Percentiles rank a stretch among this genome's conserved stretches.
Conservation (phyloP, 2,113 vertebrate species). For the Nettapus auritus region DNA sequence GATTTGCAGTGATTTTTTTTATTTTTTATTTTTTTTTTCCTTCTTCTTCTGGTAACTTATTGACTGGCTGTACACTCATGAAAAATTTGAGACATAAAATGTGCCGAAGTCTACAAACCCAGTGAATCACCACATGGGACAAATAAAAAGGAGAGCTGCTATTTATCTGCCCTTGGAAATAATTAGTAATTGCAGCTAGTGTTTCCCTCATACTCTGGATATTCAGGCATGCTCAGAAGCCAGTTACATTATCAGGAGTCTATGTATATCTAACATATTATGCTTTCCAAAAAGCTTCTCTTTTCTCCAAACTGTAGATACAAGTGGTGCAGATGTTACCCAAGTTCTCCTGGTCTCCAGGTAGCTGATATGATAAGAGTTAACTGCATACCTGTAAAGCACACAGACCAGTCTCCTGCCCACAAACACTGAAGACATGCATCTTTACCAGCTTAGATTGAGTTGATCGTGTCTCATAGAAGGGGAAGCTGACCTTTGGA, state of each 20-base stretch:
- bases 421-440: not conserved
- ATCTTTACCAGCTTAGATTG: not conserved
- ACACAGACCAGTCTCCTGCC: not conserved
- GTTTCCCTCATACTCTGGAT: not conserved
- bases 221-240: not conserved
- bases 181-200: constrained; percentile 37
- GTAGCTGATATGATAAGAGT: not conserved
- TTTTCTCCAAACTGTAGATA: not conserved
- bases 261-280: not conserved
- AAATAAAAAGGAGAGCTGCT: constrained; percentile 48
- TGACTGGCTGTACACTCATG: constrained; percentile 34
- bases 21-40: not conserved
- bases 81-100: constrained; percentile 58
- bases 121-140: constrained; percentile 29
- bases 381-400: not conserved
- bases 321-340: not conserved
- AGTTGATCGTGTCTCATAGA: not conserved
- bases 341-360: not conserved
- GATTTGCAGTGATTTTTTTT: not conserved
- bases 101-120: constrained; percentile 40
- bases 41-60: constrained; percentile 28
- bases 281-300: not conserved
- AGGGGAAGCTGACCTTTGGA: not conserved
- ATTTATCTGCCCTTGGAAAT: constrained; percentile 57
- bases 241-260: not conserved